Conservation (phyloP, 1,140 invertebrate genomes). For the Reticulitermes speratus region DNA sequence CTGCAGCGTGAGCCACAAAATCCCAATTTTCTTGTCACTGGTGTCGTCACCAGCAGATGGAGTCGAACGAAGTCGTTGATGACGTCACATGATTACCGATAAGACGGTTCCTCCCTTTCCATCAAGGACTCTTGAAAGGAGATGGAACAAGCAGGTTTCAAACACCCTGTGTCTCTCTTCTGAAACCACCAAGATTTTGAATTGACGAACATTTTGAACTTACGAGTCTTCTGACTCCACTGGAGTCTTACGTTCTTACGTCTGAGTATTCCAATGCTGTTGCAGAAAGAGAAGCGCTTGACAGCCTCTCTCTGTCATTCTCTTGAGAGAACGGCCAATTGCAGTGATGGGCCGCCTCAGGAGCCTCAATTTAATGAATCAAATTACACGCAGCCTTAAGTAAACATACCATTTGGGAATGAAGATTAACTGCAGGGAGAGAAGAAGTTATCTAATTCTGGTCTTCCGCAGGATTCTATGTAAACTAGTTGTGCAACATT, state of each 20-base stretch:
- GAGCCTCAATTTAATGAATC: background rate
- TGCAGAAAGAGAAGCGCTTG: background rate
- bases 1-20: background rate
- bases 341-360: background rate
- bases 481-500: background rate
- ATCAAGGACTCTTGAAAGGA: too few species aligned
- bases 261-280: background rate
- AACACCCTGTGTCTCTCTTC: too few species aligned
- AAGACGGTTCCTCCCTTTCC: background rate
- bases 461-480: background rate
- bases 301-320: background rate
- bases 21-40: slow-evolving; percentile 26
- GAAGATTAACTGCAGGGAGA: background rate
- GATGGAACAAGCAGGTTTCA: too few species aligned
- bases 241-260: background rate
- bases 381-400: background rate
- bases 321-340: background rate
- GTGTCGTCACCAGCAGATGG: background rate
- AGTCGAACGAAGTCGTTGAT: background rate
- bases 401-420: background rate
- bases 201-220: too few species aligned
- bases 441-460: background rate
- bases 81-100: slow-evolving; percentile 21
- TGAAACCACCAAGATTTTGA: too few species aligned
- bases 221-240: too few species aligned